Conservation (phyloP, 2,797 vertebrate genomes). For the Cyprinodon diabolis region DNA sequence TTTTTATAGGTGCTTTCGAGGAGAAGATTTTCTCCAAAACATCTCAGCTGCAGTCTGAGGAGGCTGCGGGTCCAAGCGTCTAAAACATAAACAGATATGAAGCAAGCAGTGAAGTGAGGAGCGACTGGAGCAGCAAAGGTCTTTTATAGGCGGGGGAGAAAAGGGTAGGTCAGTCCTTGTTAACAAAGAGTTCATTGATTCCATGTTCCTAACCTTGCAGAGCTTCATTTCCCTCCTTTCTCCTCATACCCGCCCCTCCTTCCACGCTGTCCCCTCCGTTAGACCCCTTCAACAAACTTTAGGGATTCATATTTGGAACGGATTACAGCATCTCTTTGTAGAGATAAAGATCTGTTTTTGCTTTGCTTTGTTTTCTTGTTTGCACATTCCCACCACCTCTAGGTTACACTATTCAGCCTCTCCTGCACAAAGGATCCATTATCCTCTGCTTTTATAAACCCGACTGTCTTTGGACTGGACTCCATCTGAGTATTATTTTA, state of each 20-base stretch:
- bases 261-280: slow-evolving; percentile 3
- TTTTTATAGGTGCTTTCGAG: slow-evolving; percentile 3
- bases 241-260: slow-evolving; percentile 11
- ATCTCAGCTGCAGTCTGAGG: slow-evolving; percentile 44
- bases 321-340: background rate
- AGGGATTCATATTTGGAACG: background rate
- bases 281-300: slow-evolving; percentile 5
- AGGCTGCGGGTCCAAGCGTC: slow-evolving; percentile 31
- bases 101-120: slow-evolving; percentile 22
- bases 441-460: slow-evolving; percentile 23
- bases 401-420: slow-evolving; percentile 42
- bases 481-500: slow-evolving; percentile 27
- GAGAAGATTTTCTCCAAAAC: slow-evolving; percentile 38
- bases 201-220: slow-evolving; percentile 22
- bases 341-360: background rate
- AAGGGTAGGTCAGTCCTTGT: slow-evolving; percentile 37
- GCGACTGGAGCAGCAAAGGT: slow-evolving; percentile 20
- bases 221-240: slow-evolving; percentile 18
- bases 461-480: slow-evolving; percentile 17
- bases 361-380: background rate
- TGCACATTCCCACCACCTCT: slow-evolving; percentile 17
- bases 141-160: slow-evolving; percentile 35
- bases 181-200: slow-evolving; percentile 68
- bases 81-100: slow-evolving; percentile 32
- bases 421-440: slow-evolving; percentile 40